A percentile compares a stretch with the other conserved stretches of the same genome.
Evolutionary conservation across 1,140 invertebrate species (phyloP).

Genomic region (Trialeurodes vaporariorum): DNA sequence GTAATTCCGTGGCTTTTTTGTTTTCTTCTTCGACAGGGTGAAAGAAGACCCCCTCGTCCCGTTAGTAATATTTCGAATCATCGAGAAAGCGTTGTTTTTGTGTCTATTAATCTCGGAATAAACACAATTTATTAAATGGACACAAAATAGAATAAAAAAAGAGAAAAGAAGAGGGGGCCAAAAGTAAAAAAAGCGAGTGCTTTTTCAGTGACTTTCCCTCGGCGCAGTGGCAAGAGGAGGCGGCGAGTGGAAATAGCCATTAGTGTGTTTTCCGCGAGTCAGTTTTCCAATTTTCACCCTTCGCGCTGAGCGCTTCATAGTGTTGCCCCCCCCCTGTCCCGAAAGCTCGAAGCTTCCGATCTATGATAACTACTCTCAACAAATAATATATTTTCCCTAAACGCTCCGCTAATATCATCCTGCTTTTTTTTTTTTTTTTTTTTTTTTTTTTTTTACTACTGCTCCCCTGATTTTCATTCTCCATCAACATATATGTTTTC

Average conservation of each 20-base stretch:
- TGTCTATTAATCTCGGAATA: not conserved
- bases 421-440: no score
- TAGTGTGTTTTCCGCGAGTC: not conserved
- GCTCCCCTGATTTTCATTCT: not conserved
- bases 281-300: not conserved
- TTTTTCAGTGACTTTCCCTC: no score
- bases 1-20: no score
- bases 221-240: no score
- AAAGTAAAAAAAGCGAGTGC: not conserved
- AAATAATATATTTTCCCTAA: not conserved
- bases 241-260: not conserved
- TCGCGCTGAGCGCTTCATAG: not conserved
- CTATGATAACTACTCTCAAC: not conserved
- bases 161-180: not conserved
- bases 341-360: no score
- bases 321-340: no score
- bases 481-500: not conserved
- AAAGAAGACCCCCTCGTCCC: no score
- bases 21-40: no score
- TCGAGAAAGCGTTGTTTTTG: not conserved
- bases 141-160: not conserved
- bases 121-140: slow-evolving; percentile 1
- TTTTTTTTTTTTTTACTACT: no score
- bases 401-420: not conserved
- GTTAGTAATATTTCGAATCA: no score